Evolutionary conservation across 2,797 vertebrate genomes (phyloP).

Genomic region (Eulemur albifrons): DNA sequence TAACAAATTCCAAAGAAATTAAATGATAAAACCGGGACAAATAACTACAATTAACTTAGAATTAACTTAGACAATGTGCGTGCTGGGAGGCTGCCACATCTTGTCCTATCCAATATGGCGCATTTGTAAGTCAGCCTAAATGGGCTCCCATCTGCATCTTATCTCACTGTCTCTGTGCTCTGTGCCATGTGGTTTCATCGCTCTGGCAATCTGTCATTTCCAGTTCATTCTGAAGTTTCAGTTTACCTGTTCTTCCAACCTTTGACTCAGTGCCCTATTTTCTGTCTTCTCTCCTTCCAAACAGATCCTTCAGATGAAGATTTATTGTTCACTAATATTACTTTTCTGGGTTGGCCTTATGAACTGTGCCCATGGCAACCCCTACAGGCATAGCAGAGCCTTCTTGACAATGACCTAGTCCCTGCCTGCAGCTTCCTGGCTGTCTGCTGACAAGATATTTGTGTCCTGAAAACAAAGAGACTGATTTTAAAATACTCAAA

Average conservation of each 20-base stretch:
- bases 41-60: not conserved
- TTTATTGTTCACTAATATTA: not conserved
- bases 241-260: not conserved
- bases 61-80: too few relatives aligned
- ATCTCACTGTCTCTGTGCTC: not conserved
- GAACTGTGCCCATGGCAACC: not conserved
- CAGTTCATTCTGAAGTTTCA: not conserved
- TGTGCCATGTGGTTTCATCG: not conserved
- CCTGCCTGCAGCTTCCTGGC: not conserved
- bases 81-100: not conserved
- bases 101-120: accelerated
- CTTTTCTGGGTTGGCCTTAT: not conserved
- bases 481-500: not conserved
- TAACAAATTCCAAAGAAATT: not conserved
- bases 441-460: not conserved
- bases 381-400: not conserved
- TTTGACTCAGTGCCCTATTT: not conserved
- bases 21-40: not conserved
- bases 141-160: not conserved
- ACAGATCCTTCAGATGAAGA: not conserved
- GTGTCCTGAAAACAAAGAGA: not conserved
- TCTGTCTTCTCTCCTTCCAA: not conserved
- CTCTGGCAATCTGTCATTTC: not conserved
- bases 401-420: not conserved
- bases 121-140: not conserved